phyloP scores from a whole-genome alignment of 2,888 invertebrate genomes.

The Archips crataeganus region DNA sequence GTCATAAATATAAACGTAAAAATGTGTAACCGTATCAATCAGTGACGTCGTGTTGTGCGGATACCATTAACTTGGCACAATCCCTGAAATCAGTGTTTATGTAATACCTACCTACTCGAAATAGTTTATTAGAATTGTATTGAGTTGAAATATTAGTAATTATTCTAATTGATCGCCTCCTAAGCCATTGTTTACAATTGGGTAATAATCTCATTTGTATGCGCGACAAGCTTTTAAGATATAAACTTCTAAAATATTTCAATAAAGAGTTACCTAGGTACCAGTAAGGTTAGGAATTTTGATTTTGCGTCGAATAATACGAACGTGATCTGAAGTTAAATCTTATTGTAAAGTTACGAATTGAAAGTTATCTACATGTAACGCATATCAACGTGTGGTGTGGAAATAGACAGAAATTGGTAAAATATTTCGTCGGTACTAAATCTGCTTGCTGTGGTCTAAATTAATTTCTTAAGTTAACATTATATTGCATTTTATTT shows the following conservation, averaged over 20 bases:
- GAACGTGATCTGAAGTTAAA: constrained; percentile 30
- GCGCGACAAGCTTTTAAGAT: not conserved
- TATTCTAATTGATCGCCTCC: not conserved
- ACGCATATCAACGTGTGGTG: constrained; percentile 31
- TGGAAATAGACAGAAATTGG: not conserved
- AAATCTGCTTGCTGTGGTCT: not conserved
- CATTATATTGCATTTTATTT: not conserved
- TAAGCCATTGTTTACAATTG: not conserved
- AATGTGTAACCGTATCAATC: not conserved
- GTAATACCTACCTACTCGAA: not conserved
- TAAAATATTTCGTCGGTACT: not conserved
- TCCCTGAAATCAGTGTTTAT: not conserved
- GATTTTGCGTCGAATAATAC: constrained; percentile 33
- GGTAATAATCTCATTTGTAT: constrained; percentile 1
- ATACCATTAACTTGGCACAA: not conserved
- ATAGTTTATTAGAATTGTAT: not conserved
- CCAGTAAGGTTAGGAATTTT: constrained; percentile 24
- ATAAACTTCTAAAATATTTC: constrained; percentile 31
- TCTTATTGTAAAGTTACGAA: constrained; percentile 24
- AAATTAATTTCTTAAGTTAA: not conserved
- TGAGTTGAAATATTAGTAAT: not conserved
- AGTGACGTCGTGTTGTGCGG: not conserved
- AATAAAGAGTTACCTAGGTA: constrained; percentile 38
- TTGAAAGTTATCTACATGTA: constrained; percentile 47
- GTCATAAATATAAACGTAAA: not conserved